These are phyloP conservation scores for Choreutis nemorana DNA, from an alignment of 2,888 invertebrate genomes.

Conservation along the genomic window DNA sequence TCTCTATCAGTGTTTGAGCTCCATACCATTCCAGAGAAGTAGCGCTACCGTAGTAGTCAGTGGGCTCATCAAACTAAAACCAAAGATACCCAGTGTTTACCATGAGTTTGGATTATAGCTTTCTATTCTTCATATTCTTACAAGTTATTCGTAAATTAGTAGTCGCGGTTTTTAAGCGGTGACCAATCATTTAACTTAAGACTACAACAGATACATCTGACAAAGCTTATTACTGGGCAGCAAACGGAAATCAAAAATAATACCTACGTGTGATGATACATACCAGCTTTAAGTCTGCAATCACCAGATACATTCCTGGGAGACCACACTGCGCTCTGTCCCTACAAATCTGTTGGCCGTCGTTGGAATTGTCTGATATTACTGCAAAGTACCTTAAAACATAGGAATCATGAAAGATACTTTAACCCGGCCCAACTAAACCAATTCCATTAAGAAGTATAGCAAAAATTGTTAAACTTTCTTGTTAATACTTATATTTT, in stretches of 20 bases:
- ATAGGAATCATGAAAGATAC: neutral
- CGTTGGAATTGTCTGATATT: neutral
- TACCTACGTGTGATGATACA: neutral
- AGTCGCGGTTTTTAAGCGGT: no score
- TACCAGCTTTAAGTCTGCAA: neutral
- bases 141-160: no score
- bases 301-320: neutral
- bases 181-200: no score
- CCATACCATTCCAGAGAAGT: neutral
- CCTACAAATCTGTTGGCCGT: neutral
- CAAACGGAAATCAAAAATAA: no score
- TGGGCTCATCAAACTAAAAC: neutral
- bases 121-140: neutral
- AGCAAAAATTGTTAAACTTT: no score
- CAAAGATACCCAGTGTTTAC: neutral
- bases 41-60: neutral
- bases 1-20: neutral
- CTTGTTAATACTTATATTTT: no score
- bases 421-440: no score
- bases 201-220: neutral
- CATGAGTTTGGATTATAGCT: neutral
- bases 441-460: no score
- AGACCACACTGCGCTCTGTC: neutral
- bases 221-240: no score
- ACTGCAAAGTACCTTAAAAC: slow-evolving; percentile 2